Evolutionary conservation across 2,888 invertebrate species (phyloP).

Genomic region (Hydroisotoma schaefferi): DNA sequence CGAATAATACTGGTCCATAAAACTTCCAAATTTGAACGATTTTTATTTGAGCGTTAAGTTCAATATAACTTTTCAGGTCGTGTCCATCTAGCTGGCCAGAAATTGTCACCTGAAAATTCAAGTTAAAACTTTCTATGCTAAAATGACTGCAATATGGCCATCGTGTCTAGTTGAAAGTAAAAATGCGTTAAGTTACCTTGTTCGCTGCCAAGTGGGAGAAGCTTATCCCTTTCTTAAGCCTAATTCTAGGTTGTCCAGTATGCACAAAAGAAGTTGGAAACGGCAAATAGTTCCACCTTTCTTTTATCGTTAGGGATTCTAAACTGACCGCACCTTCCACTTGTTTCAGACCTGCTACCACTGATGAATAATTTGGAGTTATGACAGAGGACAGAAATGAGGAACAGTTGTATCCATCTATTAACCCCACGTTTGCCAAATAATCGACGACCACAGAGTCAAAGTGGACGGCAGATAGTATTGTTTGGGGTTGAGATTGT

Average conservation of each 20-base stretch:
- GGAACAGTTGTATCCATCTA: slow-evolving; percentile 29
- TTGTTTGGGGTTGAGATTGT: slow-evolving; percentile 23
- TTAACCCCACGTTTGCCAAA: not conserved
- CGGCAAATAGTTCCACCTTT: slow-evolving; percentile 16
- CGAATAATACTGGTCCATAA: slow-evolving; percentile 15
- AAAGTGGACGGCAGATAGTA: slow-evolving; percentile 20
- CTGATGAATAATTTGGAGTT: slow-evolving; percentile 9
- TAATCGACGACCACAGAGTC: not conserved
- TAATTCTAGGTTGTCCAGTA: slow-evolving; percentile 10
- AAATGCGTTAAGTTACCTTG: slow-evolving; percentile 4
- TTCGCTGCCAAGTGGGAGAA: slow-evolving; percentile 16
- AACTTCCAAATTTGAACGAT: slow-evolving; percentile 29
- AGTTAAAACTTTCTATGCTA: not conserved
- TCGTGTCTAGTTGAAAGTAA: not conserved
- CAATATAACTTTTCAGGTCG: slow-evolving; percentile 23
- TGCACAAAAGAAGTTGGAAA: slow-evolving; percentile 28
- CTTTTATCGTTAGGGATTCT: slow-evolving; percentile 12
- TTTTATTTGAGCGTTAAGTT: no score
- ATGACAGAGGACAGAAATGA: slow-evolving; percentile 15
- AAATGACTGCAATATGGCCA: not conserved
- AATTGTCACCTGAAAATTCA: slow-evolving; percentile 22
- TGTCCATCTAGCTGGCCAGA: slow-evolving; percentile 21
- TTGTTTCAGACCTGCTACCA: slow-evolving; percentile 22
- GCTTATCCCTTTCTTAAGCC: slow-evolving; percentile 21
- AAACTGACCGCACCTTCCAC: not conserved